These are phyloP conservation scores for Malurus melanocephalus DNA, from an alignment of 2,113 vertebrate genomes.

Conservation along the genomic window DNA sequence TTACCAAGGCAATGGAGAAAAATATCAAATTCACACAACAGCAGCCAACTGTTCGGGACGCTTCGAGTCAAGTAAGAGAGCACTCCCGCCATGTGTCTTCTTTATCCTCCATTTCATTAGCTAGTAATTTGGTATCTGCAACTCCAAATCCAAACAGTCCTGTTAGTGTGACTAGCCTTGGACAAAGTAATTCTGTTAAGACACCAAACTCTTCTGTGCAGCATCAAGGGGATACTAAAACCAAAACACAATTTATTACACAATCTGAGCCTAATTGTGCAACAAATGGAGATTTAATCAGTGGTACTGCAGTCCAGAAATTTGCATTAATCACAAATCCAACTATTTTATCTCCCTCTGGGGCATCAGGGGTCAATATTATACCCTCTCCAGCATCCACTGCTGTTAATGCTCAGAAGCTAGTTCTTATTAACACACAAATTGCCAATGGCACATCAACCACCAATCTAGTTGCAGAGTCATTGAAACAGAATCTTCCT, in stretches of 20 bases:
- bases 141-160: slow-evolving; percentile 55
- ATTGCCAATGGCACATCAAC: slow-evolving; percentile 61
- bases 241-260: slow-evolving; percentile 40
- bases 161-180: slow-evolving; percentile 49
- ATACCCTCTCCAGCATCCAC: slow-evolving; percentile 59
- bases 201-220: slow-evolving; percentile 56
- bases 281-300: slow-evolving; percentile 60
- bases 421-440: slow-evolving; percentile 84
- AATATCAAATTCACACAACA: slow-evolving; percentile 54
- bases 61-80: slow-evolving; percentile 44
- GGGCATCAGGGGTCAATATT: slow-evolving; percentile 63
- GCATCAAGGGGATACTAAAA: slow-evolving; percentile 52
- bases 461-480: slow-evolving; percentile 56
- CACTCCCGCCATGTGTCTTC: slow-evolving; percentile 48
- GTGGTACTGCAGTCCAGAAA: slow-evolving; percentile 75
- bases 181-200: slow-evolving; percentile 50
- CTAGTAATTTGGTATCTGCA: slow-evolving; percentile 50
- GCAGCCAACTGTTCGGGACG: slow-evolving; percentile 49
- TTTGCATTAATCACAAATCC: slow-evolving; percentile 81
- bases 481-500: slow-evolving; percentile 65
- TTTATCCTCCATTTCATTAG: slow-evolving; percentile 45
- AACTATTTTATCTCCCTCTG: slow-evolving; percentile 68
- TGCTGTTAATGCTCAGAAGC: slow-evolving; percentile 71
- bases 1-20: slow-evolving; percentile 58
- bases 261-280: slow-evolving; percentile 54